Percentiles rank a stretch among this genome's conserved stretches.
Evolutionary conservation across 2,113 vertebrate genomes (phyloP).

Genomic region (Xyrauchen texanus): DNA sequence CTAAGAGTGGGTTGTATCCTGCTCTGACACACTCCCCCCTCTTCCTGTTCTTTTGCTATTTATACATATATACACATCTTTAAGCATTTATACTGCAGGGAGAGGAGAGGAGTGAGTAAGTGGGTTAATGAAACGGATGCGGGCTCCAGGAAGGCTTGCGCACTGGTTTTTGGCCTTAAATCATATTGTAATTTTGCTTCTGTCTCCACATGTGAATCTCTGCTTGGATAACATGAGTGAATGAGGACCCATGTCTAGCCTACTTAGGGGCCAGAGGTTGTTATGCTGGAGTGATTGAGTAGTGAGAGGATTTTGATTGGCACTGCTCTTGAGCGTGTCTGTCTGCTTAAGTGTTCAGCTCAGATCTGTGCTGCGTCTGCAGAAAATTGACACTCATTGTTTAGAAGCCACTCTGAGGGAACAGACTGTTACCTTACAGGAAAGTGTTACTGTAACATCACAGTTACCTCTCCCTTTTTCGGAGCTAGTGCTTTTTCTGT

Average conservation of each 20-base stretch:
- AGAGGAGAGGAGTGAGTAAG: slow-evolving; percentile 53
- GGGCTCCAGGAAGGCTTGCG: slow-evolving; percentile 52
- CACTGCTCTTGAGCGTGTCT: slow-evolving; percentile 6
- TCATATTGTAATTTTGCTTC: slow-evolving; percentile 60
- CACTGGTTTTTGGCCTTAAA: slow-evolving; percentile 22
- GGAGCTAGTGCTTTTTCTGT: background rate
- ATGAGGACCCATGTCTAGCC: background rate
- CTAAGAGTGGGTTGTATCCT: too few species aligned
- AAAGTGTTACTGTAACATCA: background rate
- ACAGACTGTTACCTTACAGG: background rate
- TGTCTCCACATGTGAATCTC: slow-evolving; percentile 29
- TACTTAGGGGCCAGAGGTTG: slow-evolving; percentile 6
- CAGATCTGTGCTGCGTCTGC: background rate
- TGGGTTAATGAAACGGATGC: slow-evolving; percentile 64
- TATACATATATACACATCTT: slow-evolving; percentile 66
- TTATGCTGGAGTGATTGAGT: background rate
- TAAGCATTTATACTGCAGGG: slow-evolving; percentile 74
- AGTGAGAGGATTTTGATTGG: background rate
- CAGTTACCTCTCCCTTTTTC: background rate
- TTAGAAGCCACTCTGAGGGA: background rate
- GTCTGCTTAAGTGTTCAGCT: background rate
- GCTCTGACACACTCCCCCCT: slow-evolving; percentile 9
- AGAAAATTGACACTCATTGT: slow-evolving; percentile 2
- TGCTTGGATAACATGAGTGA: slow-evolving; percentile 12
- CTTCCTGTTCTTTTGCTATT: slow-evolving; percentile 59